Conservation (phyloP, 1,140 invertebrate genomes). For the Leptopilina boulardi region DNA sequence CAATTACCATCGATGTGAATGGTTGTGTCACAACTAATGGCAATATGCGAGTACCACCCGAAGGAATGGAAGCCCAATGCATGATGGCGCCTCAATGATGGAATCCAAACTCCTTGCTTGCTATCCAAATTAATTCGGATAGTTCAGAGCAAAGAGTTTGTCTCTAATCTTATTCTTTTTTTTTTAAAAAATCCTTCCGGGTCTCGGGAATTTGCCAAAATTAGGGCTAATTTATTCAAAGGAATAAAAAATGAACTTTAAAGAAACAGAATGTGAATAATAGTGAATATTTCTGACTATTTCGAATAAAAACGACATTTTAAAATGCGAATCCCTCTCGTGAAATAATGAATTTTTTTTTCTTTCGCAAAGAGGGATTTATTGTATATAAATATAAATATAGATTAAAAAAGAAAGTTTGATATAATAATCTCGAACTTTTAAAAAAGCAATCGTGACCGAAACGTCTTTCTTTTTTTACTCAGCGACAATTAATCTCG, state of each 20-base stretch:
- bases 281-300: neutral
- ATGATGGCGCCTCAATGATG: constrained; percentile 73
- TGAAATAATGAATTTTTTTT: neutral
- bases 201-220: neutral
- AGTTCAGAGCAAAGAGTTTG: constrained; percentile 20
- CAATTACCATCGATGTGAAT: constrained; percentile 69
- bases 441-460: constrained; percentile 1
- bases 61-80: constrained; percentile 78
- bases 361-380: neutral
- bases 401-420: too few species aligned
- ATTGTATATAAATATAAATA: constrained; percentile 25
- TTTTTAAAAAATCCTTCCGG: neutral
- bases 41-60: constrained; percentile 77
- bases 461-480: constrained; percentile 28
- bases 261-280: neutral
- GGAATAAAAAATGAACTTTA: neutral
- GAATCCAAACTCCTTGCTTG: constrained; percentile 68
- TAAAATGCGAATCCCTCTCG: neutral
- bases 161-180: neutral
- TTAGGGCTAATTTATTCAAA: too few species aligned
- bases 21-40: constrained; percentile 76
- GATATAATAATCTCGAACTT: constrained; percentile 17
- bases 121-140: constrained; percentile 43
- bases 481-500: constrained; percentile 30
- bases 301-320: neutral